Evolutionary conservation across 2,888 invertebrate species (phyloP).

Genomic region (Pristionchus maxplancki): DNA sequence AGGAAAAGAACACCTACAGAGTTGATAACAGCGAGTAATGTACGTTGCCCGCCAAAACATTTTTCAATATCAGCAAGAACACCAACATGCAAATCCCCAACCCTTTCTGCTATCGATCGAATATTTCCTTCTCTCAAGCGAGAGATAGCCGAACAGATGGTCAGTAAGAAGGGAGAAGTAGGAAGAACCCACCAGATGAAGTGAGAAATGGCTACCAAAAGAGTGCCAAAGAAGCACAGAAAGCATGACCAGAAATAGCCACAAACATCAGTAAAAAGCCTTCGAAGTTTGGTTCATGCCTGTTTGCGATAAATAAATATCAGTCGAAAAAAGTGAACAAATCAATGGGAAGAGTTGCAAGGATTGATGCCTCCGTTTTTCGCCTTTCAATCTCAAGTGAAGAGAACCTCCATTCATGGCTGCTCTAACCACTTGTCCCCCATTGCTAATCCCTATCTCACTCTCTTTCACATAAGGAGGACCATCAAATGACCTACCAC

Average conservation of each 20-base stretch:
- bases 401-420: neutral
- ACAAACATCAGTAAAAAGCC: no score
- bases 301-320: no score
- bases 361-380: conserved; percentile 23
- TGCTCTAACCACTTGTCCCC: conserved; percentile 24
- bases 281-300: no score
- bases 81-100: neutral
- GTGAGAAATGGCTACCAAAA: neutral
- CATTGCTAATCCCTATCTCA: conserved; percentile 22
- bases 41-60: no score
- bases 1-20: no score
- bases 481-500: neutral
- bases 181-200: neutral
- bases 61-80: no score
- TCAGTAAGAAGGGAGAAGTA: conserved; percentile 5
- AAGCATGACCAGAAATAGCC: no score
- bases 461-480: neutral
- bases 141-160: conserved; percentile 30
- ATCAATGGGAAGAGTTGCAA: conserved; percentile 15
- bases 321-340: no score
- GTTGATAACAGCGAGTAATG: no score
- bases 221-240: neutral
- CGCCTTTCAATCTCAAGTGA: conserved; percentile 9
- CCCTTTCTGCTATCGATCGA: neutral
- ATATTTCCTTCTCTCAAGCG: neutral